Percentiles rank a stretch among this genome's conserved stretches.
phyloP scores from a whole-genome alignment of 2,113 vertebrate genomes.

The Todiramphus saurophagus region DNA sequence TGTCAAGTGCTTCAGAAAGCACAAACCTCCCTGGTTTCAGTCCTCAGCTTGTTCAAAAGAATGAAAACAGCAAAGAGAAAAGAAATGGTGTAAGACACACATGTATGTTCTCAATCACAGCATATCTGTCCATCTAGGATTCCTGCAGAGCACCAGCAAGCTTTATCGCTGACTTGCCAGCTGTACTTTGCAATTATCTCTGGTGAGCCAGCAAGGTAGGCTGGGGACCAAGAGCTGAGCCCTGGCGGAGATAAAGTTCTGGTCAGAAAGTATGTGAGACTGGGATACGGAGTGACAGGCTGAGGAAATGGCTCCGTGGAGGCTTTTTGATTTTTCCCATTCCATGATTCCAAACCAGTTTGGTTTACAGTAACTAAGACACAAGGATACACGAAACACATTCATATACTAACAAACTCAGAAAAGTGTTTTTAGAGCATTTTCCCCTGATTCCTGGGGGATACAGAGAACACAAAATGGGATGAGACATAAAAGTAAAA shows the following conservation, averaged over 20 bases:
- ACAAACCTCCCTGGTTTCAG: background rate
- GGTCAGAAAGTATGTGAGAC: background rate
- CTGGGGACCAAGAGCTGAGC: background rate
- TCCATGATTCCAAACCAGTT: background rate
- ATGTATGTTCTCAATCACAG: constrained; percentile 5
- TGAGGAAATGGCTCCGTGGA: fast-evolving
- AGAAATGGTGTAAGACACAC: constrained; percentile 25
- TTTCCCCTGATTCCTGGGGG: background rate
- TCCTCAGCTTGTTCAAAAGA: constrained; percentile 54
- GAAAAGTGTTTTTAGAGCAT: background rate
- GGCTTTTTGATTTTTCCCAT: background rate
- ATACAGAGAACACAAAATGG: background rate
- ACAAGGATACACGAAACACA: background rate
- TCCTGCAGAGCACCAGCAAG: background rate
- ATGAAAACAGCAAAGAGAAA: constrained; percentile 15
- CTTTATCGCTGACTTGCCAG: background rate
- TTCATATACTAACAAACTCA: background rate
- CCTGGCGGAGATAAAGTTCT: background rate
- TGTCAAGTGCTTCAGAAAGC: constrained; percentile 24
- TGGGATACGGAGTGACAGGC: background rate
- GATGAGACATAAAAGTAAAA: background rate
- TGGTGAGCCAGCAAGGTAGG: background rate
- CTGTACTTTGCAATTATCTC: background rate
- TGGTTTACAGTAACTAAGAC: background rate
- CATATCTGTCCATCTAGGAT: background rate